Base-by-base conservation (phyloP, 2,113 vertebrate species). In the Arenaria interpres region DNA sequence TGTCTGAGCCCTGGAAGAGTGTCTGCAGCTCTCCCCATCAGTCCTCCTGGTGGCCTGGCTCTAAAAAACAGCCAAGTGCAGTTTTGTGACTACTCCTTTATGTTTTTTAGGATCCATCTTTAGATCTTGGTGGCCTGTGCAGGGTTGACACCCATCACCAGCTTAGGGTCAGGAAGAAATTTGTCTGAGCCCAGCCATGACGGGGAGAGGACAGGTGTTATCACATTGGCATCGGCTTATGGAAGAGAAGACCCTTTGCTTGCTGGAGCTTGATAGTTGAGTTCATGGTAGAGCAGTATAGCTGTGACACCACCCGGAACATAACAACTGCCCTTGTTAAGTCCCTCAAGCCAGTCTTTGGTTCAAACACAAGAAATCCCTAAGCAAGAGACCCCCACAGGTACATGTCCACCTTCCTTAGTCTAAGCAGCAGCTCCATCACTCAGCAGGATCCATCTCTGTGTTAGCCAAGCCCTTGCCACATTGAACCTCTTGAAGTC, bases 251-350 rank as follows among this genome's bases (percentile, higher is more conserved):
- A 63, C 32, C 5, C 30, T 60, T 46, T 14, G 23, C 27, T 13
- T 1, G 0, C 43, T 66, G 43, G 32, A 84, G 41, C 30, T 33
- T 27, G 28, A 54, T 7, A 69, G 7, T 1, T 1, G n/a, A 30
- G 9, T 62, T 46, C 46, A 30, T n/a, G 17, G 63, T 30, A 45
- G n/a, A 63, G 46, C 48, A 63, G 41, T 48, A 76, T 72, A 76
- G 20, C 39, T n/a, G 33, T 68, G 24, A 25, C 17, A 41, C 21
- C 20, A 35, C 4, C 39, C 30, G 9, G 7, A 59, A 46, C 23
- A 4, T 12, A 46, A 16, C 22, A 79, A 27, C 32, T 6, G 2
- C 22, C n/a, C 20, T 60, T 8, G 33, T 41, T 23, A 59, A 54
- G 39, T 48, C 39, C 13, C 19, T 62, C n/a, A 48, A 81, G 41